These are phyloP conservation scores for Astropecten irregularis DNA, from an alignment of 53 echinoderm and acorn worm species.

Conservation along the genomic window DNA sequence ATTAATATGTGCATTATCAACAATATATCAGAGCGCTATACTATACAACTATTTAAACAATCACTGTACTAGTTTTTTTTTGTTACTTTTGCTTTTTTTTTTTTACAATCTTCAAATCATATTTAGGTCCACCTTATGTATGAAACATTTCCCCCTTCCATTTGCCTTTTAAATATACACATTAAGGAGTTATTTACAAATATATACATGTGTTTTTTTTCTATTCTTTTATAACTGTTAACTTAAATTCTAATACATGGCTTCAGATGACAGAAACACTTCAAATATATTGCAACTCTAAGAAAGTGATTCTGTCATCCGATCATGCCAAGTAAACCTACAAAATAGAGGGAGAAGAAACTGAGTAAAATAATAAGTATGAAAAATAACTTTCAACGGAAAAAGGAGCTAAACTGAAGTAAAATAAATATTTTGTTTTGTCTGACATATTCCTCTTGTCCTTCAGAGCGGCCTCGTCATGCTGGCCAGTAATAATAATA, in stretches of 20 bases:
- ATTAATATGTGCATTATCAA: neutral
- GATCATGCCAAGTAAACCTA: neutral
- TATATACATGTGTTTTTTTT: conserved; percentile 10
- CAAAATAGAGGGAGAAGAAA: neutral
- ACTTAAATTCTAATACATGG: neutral
- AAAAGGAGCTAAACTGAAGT: conserved; percentile 5
- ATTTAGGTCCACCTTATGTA: too few species aligned
- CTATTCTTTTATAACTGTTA: too few species aligned
- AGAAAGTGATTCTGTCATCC: neutral
- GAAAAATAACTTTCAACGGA: conserved; percentile 7
- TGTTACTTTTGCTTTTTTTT: neutral
- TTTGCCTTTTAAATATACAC: conserved; percentile 2
- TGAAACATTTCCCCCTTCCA: too few species aligned
- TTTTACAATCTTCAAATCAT: neutral
- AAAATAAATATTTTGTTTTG: conserved; percentile 49
- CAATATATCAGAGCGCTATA: neutral
- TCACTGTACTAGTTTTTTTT: neutral
- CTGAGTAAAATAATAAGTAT: neutral
- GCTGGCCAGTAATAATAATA: too few species aligned
- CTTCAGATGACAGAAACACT: neutral
- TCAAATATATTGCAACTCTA: conserved; percentile 17
- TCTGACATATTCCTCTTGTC: neutral
- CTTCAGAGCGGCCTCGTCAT: neutral
- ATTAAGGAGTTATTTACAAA: conserved; percentile 6
- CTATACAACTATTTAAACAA: neutral